Base-by-base conservation (phyloP, 2,888 invertebrate species). In the Meteorus colon region DNA sequence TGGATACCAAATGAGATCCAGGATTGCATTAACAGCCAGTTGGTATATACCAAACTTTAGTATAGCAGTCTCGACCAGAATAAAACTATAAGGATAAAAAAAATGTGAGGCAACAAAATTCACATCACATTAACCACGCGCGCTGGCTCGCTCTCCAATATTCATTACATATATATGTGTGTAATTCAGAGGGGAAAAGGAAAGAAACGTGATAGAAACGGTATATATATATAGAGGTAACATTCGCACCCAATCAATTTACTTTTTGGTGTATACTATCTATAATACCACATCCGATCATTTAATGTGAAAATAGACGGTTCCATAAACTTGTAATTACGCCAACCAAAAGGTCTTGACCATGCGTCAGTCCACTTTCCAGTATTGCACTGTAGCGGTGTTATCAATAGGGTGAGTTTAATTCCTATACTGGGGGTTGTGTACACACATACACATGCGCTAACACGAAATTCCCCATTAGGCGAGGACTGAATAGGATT, bases 401-500 rank as follows among this genome's bases (percentile, higher is more conserved):
- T 68, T 55, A 31, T 51, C 51, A 14, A 34, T 70, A 63, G 74
- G 70, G 69, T 62, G 69, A 66, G 66, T 71, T 75, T 71, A 75
- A 75, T 75, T 72, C 59, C 75, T 71, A 71, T 59, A 71, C 65
- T 34, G 60, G 69, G 69, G 74, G 70, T 6, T 31, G 62, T 37
- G 65, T 65, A 65, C 66, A 41, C 70, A 62, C 37, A 74, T 37
- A 71, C 41, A 41, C 60, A 55, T 55, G 8, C 19, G 60, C 41
- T 41, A 37, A 70, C 41, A 27, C 48, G 29, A 19, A 72, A 55
- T 55, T 71, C 68, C 77, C 84, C 84, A 84, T 85, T 85, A 85
- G 80, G 77, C 79, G 79, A 75, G 79, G 82, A 83, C 80, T 81
- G 83, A 75, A 63, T 59, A 78, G 79, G 84, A 86, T 86, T 86